These are phyloP conservation scores for Brienomyrus brachyistius DNA, from an alignment of 2,113 vertebrate species.

Conservation along the genomic window DNA sequence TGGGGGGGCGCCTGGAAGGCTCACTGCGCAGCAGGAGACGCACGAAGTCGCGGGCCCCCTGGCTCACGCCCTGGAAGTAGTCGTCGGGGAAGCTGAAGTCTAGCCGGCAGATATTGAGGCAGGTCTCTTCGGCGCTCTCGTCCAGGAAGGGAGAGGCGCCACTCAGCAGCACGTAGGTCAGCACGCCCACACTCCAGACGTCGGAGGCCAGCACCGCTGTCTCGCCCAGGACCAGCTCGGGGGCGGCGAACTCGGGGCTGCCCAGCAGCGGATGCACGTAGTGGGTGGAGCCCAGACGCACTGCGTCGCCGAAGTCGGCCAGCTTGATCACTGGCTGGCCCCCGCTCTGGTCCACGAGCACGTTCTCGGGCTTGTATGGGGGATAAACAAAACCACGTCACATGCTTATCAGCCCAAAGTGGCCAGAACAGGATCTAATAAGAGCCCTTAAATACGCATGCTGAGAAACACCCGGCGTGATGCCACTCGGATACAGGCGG, in stretches of 20 bases:
- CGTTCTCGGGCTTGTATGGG: conserved; percentile 81
- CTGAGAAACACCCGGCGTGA: not conserved
- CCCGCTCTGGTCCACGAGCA: conserved; percentile 81
- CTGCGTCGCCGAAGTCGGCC: conserved; percentile 86
- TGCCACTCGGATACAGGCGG: not conserved
- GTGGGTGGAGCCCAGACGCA: conserved; percentile 83
- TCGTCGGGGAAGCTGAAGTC: conserved; percentile 98
- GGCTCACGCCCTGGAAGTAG: conserved; percentile 92
- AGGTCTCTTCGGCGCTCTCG: conserved; percentile 95
- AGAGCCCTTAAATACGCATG: not conserved
- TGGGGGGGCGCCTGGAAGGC: conserved; percentile 72
- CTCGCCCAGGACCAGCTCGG: conserved; percentile 91
- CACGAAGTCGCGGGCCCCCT: conserved; percentile 86
- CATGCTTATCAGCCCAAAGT: not conserved
- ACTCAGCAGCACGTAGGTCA: conserved; percentile 92
- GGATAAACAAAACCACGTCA: conserved; percentile 14
- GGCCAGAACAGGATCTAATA: not conserved
- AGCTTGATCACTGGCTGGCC: conserved; percentile 80
- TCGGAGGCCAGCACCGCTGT: conserved; percentile 86
- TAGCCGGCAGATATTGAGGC: conserved; percentile 95
- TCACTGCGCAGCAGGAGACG: conserved; percentile 81
- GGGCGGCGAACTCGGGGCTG: conserved; percentile 92
- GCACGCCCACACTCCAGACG: conserved; percentile 91
- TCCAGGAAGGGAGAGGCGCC: conserved; percentile 97
- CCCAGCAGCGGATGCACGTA: conserved; percentile 86